Evolutionary conservation across 2,113 vertebrate species (phyloP).

Genomic region (Eubucco bourcierii): DNA sequence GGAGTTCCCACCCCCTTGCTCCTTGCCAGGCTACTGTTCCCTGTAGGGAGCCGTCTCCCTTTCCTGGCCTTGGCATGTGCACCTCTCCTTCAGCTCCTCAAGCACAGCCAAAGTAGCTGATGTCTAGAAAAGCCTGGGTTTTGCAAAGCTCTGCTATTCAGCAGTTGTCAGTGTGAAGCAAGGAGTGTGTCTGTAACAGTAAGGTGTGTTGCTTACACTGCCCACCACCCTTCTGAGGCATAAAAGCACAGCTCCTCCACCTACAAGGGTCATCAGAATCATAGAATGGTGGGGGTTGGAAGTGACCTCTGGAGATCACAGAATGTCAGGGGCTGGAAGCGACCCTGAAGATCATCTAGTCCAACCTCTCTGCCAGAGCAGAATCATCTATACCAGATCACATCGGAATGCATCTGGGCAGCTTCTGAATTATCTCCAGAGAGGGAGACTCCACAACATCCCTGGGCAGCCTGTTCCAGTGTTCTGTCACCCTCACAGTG

Average conservation of each 20-base stretch:
- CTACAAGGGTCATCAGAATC: background rate
- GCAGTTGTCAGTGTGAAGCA: background rate
- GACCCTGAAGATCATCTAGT: no score
- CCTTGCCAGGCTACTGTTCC: background rate
- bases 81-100: background rate
- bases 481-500: no score
- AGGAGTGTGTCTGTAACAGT: background rate
- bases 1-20: background rate
- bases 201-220: background rate
- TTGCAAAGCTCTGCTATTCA: background rate
- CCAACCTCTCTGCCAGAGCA: no score
- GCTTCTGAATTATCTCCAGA: no score
- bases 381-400: no score
- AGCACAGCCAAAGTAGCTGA: background rate
- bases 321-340: no score
- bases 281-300: no score
- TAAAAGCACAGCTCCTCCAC: background rate
- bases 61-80: background rate
- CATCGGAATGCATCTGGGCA: no score
- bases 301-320: no score
- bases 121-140: background rate
- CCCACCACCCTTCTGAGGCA: accelerated
- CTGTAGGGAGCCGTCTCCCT: background rate
- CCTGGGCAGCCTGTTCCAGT: no score
- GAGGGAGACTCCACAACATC: no score